Evolutionary conservation across 2,797 vertebrate genomes (phyloP).

Genomic region (Phoxinus dragarum): DNA sequence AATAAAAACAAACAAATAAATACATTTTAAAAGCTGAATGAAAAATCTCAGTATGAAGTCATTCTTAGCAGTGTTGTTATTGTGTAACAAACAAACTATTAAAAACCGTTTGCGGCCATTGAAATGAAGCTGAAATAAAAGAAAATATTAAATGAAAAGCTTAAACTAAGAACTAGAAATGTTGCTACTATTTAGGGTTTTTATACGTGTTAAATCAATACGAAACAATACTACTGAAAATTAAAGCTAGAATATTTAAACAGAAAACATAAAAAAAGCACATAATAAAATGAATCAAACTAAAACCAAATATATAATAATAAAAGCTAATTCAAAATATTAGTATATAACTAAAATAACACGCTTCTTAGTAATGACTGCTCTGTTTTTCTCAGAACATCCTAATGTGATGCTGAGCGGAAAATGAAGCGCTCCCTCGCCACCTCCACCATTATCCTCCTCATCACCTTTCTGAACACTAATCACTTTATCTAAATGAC

Average conservation of each 20-base stretch:
- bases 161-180: too few relatives aligned
- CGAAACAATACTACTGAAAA: background rate
- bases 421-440: constrained; percentile 29
- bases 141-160: too few relatives aligned
- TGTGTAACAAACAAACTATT: too few relatives aligned
- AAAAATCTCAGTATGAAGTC: background rate
- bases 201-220: background rate
- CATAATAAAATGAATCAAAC: background rate
- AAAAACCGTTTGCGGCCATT: too few relatives aligned
- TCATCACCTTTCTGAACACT: background rate
- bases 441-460: background rate
- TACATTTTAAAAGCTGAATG: background rate
- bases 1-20: background rate
- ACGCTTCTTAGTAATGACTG: background rate
- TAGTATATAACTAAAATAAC: background rate
- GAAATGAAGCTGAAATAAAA: too few relatives aligned
- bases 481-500: background rate
- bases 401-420: constrained; percentile 14
- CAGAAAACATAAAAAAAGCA: background rate
- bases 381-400: background rate
- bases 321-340: background rate
- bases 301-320: background rate
- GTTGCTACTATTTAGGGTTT: background rate
- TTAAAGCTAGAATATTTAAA: background rate
- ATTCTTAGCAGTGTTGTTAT: too few relatives aligned